Evolutionary conservation across 2,888 invertebrate species (phyloP).

Genomic region (Ferdinandea cuprea): DNA sequence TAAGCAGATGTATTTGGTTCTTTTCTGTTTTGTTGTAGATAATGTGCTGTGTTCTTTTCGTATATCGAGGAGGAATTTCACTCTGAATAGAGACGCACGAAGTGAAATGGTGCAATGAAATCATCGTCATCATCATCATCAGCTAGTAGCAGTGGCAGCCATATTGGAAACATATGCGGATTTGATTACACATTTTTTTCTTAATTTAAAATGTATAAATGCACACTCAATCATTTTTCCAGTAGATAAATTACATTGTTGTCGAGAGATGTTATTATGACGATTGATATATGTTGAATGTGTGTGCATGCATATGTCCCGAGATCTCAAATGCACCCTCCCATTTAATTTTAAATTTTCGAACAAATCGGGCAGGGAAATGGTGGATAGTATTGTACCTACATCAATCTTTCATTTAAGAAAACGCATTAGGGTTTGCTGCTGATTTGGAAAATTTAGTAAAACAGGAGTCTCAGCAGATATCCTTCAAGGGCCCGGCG

Average conservation of each 20-base stretch:
- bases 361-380: constrained; percentile 7
- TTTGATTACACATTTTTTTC: constrained; percentile 39
- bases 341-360: constrained; percentile 10
- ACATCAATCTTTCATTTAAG: constrained; percentile 34
- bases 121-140: constrained; percentile 19
- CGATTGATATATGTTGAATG: constrained; percentile 65
- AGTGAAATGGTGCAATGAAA: constrained; percentile 43
- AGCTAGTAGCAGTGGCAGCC: constrained; percentile 28
- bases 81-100: constrained; percentile 62
- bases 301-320: constrained; percentile 51
- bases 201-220: constrained; percentile 65
- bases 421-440: constrained; percentile 33
- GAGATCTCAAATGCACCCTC: constrained; percentile 15
- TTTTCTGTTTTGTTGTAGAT: constrained; percentile 17
- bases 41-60: background rate
- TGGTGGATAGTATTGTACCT: constrained; percentile 26
- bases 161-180: constrained; percentile 68
- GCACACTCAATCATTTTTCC: constrained; percentile 57
- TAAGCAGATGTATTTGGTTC: constrained; percentile 62
- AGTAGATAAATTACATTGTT: constrained; percentile 68
- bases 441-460: too few species aligned
- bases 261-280: constrained; percentile 56
- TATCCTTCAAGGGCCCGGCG: too few species aligned
- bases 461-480: too few species aligned
- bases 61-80: constrained; percentile 38